A percentile compares a stretch with the other conserved stretches of the same genome.
These are phyloP conservation scores for Dicrurus megarhynchus DNA, from an alignment of 2,113 vertebrate genomes.

Conservation along the genomic window DNA sequence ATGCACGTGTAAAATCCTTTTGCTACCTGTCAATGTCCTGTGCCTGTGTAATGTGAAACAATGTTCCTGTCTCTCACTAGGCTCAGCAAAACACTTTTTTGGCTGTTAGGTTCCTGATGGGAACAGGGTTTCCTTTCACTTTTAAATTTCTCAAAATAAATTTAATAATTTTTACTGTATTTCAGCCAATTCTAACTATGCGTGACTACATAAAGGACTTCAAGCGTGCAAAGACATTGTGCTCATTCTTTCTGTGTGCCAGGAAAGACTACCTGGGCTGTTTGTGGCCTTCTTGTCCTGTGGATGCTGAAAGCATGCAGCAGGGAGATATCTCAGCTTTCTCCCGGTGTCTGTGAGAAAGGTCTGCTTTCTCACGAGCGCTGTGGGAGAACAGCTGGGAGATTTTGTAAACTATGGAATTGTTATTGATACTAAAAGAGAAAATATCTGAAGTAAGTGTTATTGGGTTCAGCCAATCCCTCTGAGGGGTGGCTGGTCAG, in stretches of 20 bases:
- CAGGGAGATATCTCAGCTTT: too few relatives aligned
- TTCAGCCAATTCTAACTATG: neutral
- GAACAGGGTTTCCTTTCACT: constrained; percentile 37
- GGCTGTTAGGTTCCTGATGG: neutral
- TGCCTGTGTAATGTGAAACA: neutral
- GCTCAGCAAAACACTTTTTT: neutral
- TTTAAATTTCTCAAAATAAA: neutral
- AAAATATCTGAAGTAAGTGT: too few relatives aligned
- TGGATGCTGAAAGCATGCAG: too few relatives aligned
- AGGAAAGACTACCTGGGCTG: neutral
- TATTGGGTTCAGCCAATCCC: too few relatives aligned
- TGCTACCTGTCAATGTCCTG: neutral
- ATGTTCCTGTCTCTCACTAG: neutral
- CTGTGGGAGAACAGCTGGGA: too few relatives aligned
- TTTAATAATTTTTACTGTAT: neutral
- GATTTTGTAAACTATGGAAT: too few relatives aligned
- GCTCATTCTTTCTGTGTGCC: neutral
- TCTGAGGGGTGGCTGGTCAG: too few relatives aligned
- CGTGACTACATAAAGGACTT: neutral
- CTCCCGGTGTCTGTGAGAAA: too few relatives aligned
- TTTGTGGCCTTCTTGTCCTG: neutral
- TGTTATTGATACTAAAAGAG: too few relatives aligned
- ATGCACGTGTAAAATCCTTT: neutral
- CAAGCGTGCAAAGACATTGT: neutral
- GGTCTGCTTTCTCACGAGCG: too few relatives aligned